Conservation (phyloP, 1,140 invertebrate species). For the Sitophilus oryzae region DNA sequence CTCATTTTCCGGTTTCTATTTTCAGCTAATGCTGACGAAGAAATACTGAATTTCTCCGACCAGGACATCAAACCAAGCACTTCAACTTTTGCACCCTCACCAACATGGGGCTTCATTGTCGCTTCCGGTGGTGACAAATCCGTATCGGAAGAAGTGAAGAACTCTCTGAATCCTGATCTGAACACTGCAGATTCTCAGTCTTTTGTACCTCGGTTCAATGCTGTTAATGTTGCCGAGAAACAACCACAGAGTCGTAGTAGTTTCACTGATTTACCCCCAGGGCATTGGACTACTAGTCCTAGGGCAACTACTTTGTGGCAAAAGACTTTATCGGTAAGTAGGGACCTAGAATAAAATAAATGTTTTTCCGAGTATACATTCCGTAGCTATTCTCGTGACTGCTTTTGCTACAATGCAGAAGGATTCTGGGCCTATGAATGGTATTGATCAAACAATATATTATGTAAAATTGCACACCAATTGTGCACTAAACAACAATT, state of each 20-base stretch:
- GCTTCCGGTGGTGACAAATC: conserved; percentile 27
- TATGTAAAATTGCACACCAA: too few species aligned
- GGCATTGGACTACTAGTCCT: conserved; percentile 52
- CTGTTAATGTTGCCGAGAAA: conserved; percentile 27
- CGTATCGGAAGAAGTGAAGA: conserved; percentile 26
- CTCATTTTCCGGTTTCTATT: conserved; percentile 40
- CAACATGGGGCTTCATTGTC: conserved; percentile 38
- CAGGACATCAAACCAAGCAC: conserved; percentile 45
- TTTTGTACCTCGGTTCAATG: conserved; percentile 37
- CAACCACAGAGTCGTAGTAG: conserved; percentile 1
- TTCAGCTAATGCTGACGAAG: conserved; percentile 51
- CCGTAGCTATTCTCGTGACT: too few species aligned
- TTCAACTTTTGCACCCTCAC: conserved; percentile 29
- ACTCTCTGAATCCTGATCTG: conserved; percentile 31
- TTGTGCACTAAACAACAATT: too few species aligned
- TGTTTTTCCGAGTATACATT: too few species aligned
- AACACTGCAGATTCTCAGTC: conserved; percentile 40
- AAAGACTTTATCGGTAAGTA: conserved; percentile 53
- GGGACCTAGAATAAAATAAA: too few species aligned
- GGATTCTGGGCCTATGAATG: too few species aligned
- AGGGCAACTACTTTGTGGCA: conserved; percentile 55
- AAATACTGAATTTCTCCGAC: conserved; percentile 71
- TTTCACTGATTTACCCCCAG: conserved; percentile 30
- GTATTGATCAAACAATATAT: too few species aligned
- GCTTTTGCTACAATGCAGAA: too few species aligned